Conservation (phyloP, 2,888 invertebrate species). For the Pristionchus mayeri region DNA sequence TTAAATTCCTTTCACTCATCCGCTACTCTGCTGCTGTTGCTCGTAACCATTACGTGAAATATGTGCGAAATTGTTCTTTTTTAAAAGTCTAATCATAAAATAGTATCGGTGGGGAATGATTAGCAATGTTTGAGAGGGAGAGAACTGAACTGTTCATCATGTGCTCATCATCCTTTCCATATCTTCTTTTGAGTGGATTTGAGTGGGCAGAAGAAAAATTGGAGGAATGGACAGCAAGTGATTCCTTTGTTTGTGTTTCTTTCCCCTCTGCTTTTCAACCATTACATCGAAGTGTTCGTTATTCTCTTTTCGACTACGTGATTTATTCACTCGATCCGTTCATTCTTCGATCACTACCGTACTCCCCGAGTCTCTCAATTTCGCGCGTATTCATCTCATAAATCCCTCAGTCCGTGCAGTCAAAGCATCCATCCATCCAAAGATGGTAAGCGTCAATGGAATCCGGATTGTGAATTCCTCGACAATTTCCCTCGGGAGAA, state of each 20-base stretch:
- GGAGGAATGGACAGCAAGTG: background rate
- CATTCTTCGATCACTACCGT: background rate
- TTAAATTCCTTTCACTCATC: no score
- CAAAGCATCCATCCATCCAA: background rate
- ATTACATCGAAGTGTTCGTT: background rate
- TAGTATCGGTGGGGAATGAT: no score
- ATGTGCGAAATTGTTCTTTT: background rate
- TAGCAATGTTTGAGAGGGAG: no score
- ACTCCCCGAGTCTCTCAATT: background rate
- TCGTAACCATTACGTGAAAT: background rate
- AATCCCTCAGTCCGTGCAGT: background rate
- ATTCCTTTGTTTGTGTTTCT: background rate
- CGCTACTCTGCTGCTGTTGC: no score
- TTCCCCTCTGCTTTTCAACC: background rate
- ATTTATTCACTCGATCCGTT: background rate
- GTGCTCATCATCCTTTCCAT: no score
- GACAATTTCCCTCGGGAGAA: background rate
- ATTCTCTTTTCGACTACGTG: background rate
- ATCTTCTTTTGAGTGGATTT: constrained; percentile 6
- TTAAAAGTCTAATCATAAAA: no score
- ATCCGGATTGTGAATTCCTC: constrained; percentile 19
- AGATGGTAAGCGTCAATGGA: background rate
- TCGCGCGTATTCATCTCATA: background rate
- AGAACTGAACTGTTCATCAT: no score
- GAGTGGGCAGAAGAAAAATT: background rate